These are phyloP conservation scores for Ophioninae sp. DNA, from an alignment of 2,888 invertebrate genomes.

Conservation along the genomic window DNA sequence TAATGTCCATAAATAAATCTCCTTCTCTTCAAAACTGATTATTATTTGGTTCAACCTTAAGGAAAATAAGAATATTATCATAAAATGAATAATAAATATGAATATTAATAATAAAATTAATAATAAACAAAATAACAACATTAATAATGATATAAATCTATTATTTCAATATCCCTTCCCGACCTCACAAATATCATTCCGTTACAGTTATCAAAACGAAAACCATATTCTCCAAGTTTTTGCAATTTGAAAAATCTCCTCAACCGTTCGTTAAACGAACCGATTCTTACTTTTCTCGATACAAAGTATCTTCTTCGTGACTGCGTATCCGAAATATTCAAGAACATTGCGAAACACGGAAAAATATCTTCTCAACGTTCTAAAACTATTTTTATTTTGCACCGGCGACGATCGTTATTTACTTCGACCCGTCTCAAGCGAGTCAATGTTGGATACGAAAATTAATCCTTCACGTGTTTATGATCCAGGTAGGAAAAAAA, in stretches of 20 bases:
- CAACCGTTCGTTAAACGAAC: background rate
- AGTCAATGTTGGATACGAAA: background rate
- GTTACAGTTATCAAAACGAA: background rate
- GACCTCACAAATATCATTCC: background rate
- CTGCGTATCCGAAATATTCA: background rate
- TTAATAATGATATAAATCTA: background rate
- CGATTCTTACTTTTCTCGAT: background rate
- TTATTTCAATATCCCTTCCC: background rate
- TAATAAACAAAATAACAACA: no score
- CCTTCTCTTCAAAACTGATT: no score
- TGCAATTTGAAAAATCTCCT: background rate
- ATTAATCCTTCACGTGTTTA: background rate
- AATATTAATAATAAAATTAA: no score
- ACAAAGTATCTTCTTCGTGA: background rate
- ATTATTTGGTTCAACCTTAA: no score
- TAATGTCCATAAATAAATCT: no score
- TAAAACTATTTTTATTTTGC: background rate
- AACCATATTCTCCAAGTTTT: background rate
- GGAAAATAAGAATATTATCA: no score
- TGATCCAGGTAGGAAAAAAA: background rate
- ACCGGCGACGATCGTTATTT: background rate
- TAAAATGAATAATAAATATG: no score
- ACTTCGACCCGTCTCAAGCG: background rate
- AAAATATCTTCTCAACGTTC: background rate
- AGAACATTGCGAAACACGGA: background rate